A percentile compares a stretch with the other conserved stretches of the same genome.
phyloP scores from a whole-genome alignment of 2,888 invertebrate species.

The Drosophila engyochracea region DNA sequence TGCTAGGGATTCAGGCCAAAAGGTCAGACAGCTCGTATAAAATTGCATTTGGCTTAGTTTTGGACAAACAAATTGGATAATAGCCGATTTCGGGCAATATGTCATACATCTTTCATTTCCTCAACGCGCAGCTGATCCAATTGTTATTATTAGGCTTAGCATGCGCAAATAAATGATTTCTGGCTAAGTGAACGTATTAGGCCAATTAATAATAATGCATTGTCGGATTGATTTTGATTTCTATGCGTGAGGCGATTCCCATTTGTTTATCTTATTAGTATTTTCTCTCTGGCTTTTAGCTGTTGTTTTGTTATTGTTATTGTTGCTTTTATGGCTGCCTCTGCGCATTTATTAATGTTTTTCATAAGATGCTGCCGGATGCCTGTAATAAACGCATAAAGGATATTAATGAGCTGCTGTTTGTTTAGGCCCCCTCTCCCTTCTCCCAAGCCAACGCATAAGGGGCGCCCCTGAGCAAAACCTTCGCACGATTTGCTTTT shows the following conservation, averaged over 20 bases:
- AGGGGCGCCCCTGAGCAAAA: constrained; percentile 4
- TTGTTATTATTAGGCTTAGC: constrained; percentile 47
- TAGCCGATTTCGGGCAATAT: neutral
- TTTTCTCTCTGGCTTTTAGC: constrained; percentile 27
- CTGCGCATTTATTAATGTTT: constrained; percentile 68
- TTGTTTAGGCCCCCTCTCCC: constrained; percentile 46
- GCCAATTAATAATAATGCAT: constrained; percentile 61
- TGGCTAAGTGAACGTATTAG: constrained; percentile 60
- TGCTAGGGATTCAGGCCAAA: constrained; percentile 55
- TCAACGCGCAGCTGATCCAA: neutral
- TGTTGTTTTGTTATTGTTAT: constrained; percentile 8
- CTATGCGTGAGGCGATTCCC: constrained; percentile 43
- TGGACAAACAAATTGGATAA: neutral
- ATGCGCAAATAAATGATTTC: constrained; percentile 38
- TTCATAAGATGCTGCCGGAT: constrained; percentile 63
- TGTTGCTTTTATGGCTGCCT: constrained; percentile 18
- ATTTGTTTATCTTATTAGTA: constrained; percentile 59
- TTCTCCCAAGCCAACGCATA: neutral
- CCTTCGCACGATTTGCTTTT: constrained; percentile 69
- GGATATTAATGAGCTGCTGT: constrained; percentile 78
- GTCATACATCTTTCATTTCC: constrained; percentile 4
- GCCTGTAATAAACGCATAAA: constrained; percentile 77
- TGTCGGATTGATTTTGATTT: constrained; percentile 69
- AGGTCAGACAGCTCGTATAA: constrained; percentile 59
- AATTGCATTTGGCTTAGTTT: constrained; percentile 5